phyloP scores from a whole-genome alignment of 1,140 invertebrate genomes.

The Battus philenor region DNA sequence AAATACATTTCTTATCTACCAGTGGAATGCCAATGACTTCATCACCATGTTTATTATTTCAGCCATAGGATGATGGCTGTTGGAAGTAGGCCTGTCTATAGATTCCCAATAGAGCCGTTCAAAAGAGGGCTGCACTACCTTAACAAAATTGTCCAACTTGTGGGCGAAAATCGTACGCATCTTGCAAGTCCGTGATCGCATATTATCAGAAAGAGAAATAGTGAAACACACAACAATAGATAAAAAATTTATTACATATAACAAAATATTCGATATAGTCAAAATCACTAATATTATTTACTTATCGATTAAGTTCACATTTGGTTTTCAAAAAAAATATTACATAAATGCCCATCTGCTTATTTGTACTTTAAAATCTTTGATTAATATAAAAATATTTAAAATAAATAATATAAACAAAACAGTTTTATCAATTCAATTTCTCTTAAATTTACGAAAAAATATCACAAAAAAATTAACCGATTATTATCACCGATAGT shows the following conservation, averaged over 20 bases:
- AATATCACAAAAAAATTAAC: conserved; percentile 11
- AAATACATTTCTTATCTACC: no score
- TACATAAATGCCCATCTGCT: conserved; percentile 11
- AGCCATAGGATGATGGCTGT: no score
- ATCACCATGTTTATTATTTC: no score
- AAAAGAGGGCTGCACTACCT: no score
- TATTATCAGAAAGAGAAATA: no score
- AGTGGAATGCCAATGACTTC: no score
- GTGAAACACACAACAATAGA: neutral
- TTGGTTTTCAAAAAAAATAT: neutral
- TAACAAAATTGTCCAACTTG: no score
- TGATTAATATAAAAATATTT: conserved; percentile 1
- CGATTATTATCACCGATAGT: conserved; percentile 7
- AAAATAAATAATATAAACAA: neutral
- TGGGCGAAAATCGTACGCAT: no score
- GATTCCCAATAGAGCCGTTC: no score
- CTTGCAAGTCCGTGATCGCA: no score
- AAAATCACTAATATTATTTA: conserved; percentile 5
- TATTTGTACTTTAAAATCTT: conserved; percentile 8
- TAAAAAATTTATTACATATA: conserved; percentile 12
- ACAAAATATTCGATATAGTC: conserved; percentile 12
- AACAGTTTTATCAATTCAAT: neutral
- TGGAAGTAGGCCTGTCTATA: no score
- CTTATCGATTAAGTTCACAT: conserved; percentile 6
- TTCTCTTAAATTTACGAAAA: conserved; percentile 1